Conservation (phyloP, 2,888 invertebrate genomes). For the Poecilobothrus nobilitatus region DNA sequence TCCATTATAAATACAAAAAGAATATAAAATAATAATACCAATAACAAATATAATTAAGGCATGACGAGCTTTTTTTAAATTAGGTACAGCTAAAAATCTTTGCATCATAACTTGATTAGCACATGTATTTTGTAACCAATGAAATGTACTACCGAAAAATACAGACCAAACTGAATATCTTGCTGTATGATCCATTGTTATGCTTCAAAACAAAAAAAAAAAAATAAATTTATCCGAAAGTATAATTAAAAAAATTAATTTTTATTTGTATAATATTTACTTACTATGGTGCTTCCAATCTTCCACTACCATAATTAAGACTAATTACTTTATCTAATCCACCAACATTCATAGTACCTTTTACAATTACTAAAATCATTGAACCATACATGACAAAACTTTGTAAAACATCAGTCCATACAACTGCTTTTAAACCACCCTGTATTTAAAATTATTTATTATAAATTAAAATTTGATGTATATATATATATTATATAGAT, state of each 20-base stretch:
- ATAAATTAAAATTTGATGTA: conserved; percentile 68
- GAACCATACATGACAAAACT: conserved; percentile 67
- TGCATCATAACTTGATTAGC: conserved; percentile 83
- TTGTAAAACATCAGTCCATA: conserved; percentile 77
- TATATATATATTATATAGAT: conserved; percentile 33
- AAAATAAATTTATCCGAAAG: background rate
- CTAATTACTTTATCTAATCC: conserved; percentile 57
- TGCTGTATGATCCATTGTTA: conserved; percentile 67
- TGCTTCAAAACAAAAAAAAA: conserved; percentile 52
- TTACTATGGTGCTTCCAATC: conserved; percentile 63
- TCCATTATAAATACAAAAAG: conserved; percentile 63
- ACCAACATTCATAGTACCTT: conserved; percentile 65
- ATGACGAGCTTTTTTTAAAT: conserved; percentile 56
- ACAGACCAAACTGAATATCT: conserved; percentile 71
- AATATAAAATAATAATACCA: conserved; percentile 53
- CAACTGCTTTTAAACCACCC: conserved; percentile 73
- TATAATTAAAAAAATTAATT: background rate
- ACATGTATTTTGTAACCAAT: conserved; percentile 66
- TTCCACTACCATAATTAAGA: conserved; percentile 58
- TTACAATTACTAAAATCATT: conserved; percentile 61
- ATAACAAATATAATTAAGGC: conserved; percentile 56
- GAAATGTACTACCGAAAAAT: conserved; percentile 63
- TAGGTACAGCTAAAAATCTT: conserved; percentile 68
- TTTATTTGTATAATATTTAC: conserved; percentile 23
- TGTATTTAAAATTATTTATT: conserved; percentile 47